Evolutionary conservation across 2,797 vertebrate species (phyloP).

Genomic region (Poecilia velifera): DNA sequence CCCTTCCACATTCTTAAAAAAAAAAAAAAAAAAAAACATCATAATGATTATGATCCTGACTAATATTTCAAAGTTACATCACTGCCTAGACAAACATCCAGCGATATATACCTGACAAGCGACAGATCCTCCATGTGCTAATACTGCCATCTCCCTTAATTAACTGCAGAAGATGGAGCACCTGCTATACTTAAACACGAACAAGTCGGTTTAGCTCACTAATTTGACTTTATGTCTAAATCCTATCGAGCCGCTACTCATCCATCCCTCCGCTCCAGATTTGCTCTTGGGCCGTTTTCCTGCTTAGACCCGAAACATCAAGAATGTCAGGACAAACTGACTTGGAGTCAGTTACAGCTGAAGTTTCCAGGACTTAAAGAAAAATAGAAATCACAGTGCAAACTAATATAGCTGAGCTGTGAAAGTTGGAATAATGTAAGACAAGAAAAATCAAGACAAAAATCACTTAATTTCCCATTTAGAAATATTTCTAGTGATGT

Average conservation of each 20-base stretch:
- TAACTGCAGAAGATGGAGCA: constrained; percentile 67
- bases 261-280: constrained; percentile 32
- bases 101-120: constrained; percentile 38
- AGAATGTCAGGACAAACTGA: constrained; percentile 35
- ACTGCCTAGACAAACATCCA: constrained; percentile 48
- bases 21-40: constrained; percentile 21
- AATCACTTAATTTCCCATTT: constrained; percentile 14
- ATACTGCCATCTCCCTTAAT: constrained; percentile 68
- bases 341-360: constrained; percentile 50
- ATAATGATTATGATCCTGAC: constrained; percentile 25
- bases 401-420: constrained; percentile 13
- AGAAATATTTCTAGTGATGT: neutral
- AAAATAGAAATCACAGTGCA: neutral
- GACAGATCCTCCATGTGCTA: constrained; percentile 54
- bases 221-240: constrained; percentile 65
- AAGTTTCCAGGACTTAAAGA: constrained; percentile 33
- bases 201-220: constrained; percentile 55
- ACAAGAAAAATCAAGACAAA: neutral
- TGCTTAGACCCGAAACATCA: constrained; percentile 55
- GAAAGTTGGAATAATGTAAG: constrained; percentile 16
- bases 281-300: constrained; percentile 31
- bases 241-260: constrained; percentile 61
- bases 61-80: constrained; percentile 36
- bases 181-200: constrained; percentile 64
- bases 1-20: constrained; percentile 28